A percentile compares a stretch with the other conserved stretches of the same genome.
Conservation (phyloP, 2,888 invertebrate species). For the Acutogordius australiensis region DNA sequence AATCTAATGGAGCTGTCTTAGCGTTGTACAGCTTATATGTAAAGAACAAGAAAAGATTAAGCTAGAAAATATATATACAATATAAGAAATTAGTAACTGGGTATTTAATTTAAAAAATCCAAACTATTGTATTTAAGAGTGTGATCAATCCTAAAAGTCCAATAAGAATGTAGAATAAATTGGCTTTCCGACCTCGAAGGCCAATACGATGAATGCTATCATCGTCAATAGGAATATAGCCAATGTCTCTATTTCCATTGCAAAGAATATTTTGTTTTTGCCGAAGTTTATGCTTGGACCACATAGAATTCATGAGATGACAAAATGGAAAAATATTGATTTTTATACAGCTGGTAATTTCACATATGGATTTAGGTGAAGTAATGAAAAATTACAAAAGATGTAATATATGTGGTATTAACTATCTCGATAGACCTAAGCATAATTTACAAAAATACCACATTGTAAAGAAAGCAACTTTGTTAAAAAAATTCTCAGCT, state of each 20-base stretch:
- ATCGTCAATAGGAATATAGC: slow-evolving; percentile 9
- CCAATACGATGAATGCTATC: background rate
- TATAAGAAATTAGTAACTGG: too few relatives aligned
- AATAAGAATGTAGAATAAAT: background rate
- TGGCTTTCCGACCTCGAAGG: background rate
- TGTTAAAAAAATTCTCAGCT: too few relatives aligned
- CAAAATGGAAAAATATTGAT: too few relatives aligned
- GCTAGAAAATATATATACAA: background rate
- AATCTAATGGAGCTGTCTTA: background rate
- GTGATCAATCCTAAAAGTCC: background rate
- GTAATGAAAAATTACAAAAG: too few relatives aligned
- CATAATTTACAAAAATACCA: too few relatives aligned
- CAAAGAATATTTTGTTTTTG: background rate
- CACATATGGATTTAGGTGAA: too few relatives aligned
- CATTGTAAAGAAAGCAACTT: too few relatives aligned
- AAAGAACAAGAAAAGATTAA: background rate
- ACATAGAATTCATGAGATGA: slow-evolving; percentile 8
- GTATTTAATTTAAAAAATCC: too few relatives aligned
- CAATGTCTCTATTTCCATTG: slow-evolving; percentile 1
- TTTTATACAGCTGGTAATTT: too few relatives aligned
- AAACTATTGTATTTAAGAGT: background rate
- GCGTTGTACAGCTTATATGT: background rate
- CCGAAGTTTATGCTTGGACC: background rate
- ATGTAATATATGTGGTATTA: too few relatives aligned
- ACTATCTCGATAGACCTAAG: too few relatives aligned